Conservation (phyloP, 1,140 invertebrate species). For the Dolichoris vasculosae region DNA sequence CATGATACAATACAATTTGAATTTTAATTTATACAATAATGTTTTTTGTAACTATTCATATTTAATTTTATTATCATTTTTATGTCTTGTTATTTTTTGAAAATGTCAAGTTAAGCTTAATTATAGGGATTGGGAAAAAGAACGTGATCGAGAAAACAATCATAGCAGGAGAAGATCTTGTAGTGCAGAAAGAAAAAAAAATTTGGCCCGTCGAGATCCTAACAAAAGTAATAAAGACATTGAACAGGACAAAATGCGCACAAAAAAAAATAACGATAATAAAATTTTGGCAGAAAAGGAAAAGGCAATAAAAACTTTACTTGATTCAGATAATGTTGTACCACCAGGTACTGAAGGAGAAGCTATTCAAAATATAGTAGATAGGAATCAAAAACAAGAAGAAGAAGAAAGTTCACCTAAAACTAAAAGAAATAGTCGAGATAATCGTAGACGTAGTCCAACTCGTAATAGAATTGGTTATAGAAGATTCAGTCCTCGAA, state of each 20-base stretch:
- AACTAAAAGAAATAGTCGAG: slow-evolving; percentile 61
- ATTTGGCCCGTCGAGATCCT: slow-evolving; percentile 67
- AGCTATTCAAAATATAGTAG: slow-evolving; percentile 67
- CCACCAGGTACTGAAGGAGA: slow-evolving; percentile 72
- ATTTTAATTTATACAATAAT: neutral
- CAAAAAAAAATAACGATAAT: slow-evolving; percentile 68
- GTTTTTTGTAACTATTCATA: neutral
- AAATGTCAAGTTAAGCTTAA: slow-evolving; percentile 57
- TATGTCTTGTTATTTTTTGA: slow-evolving; percentile 31
- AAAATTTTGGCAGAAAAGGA: slow-evolving; percentile 72
- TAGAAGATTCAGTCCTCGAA: slow-evolving; percentile 64
- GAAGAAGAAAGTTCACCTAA: slow-evolving; percentile 55
- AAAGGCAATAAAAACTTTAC: slow-evolving; percentile 70
- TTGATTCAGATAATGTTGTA: slow-evolving; percentile 72
- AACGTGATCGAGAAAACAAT: slow-evolving; percentile 50
- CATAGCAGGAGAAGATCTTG: slow-evolving; percentile 56
- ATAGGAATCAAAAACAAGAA: slow-evolving; percentile 65
- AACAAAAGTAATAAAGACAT: slow-evolving; percentile 71
- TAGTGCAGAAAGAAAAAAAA: slow-evolving; percentile 64
- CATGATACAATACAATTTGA: neutral
- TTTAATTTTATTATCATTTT: slow-evolving; percentile 22
- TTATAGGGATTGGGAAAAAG: slow-evolving; percentile 58
- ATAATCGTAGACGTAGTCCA: slow-evolving; percentile 58
- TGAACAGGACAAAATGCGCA: slow-evolving; percentile 68
- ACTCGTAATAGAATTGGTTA: slow-evolving; percentile 59